Conservation (phyloP, 2,797 vertebrate genomes). For the Cynodonichthys magdalenae region DNA sequence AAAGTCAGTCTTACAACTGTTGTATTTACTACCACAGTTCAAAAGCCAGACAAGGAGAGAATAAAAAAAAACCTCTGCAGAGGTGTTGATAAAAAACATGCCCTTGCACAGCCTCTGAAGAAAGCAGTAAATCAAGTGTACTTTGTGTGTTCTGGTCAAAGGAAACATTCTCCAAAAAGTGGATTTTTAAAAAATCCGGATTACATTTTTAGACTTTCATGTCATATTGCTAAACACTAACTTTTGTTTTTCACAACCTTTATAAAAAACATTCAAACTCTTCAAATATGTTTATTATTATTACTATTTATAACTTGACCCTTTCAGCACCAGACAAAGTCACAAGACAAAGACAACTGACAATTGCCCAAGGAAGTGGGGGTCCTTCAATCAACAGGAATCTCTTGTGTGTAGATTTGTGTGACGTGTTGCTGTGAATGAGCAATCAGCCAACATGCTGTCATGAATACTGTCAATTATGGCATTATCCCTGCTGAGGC, state of each 20-base stretch:
- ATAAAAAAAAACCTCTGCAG: neutral
- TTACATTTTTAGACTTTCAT: neutral
- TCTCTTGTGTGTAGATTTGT: constrained; percentile 21
- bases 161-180: no score
- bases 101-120: neutral
- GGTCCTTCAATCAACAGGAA: constrained; percentile 33
- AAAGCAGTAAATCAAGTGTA: neutral
- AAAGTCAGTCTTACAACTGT: constrained; percentile 16
- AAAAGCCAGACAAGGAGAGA: neutral
- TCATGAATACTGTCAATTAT: constrained; percentile 36
- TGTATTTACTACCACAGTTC: neutral
- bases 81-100: constrained; percentile 8
- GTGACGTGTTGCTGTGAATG: constrained; percentile 3
- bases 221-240: neutral
- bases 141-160: neutral
- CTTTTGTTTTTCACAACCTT: no score
- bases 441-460: constrained; percentile 40
- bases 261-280: no score
- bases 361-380: constrained; percentile 2
- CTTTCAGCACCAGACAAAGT: neutral
- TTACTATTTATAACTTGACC: no score
- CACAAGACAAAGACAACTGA: neutral
- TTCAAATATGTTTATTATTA: no score
- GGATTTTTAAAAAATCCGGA: no score
- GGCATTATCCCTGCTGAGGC: constrained; percentile 9